Conservation (phyloP, 2,113 vertebrate species). For the Corydoras sp. region DNA sequence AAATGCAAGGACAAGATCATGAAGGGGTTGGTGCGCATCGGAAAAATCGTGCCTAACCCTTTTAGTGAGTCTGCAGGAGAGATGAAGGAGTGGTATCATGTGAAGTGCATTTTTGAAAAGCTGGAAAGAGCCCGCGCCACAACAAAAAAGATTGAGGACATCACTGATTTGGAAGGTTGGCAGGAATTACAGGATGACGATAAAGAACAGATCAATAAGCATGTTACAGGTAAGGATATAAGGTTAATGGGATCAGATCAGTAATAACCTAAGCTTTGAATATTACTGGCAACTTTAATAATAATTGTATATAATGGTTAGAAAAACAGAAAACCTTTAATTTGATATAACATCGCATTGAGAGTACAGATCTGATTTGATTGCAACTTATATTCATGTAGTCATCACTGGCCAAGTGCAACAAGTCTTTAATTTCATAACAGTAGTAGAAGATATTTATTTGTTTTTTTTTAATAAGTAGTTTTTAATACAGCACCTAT, state of each 20-base stretch:
- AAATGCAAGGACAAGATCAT: conserved; percentile 97
- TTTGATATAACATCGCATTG: no score
- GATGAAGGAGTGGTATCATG: conserved; percentile 98
- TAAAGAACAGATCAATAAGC: conserved; percentile 81
- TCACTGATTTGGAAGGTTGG: conserved; percentile 95
- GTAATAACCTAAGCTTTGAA: neutral
- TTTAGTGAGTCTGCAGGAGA: conserved; percentile 94
- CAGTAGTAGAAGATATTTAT: no score
- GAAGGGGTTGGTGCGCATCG: conserved; percentile 87
- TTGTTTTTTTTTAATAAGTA: neutral
- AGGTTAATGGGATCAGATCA: no score
- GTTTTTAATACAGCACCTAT: no score
- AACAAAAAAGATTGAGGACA: conserved; percentile 93
- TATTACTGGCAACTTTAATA: no score
- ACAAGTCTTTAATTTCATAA: no score
- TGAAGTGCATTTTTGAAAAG: conserved; percentile 96
- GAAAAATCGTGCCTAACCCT: conserved; percentile 92
- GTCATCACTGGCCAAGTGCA: no score
- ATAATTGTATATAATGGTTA: no score
- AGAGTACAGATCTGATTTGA: no score
- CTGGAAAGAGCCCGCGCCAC: conserved; percentile 86
- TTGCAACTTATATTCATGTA: no score
- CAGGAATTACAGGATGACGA: conserved; percentile 87
- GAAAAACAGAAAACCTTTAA: no score
- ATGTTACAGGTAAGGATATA: conserved; percentile 72